A percentile compares a stretch with the other conserved stretches of the same genome.
These are phyloP conservation scores for Oreochromis tanganicae DNA, from an alignment of 2,113 vertebrate genomes.

Conservation along the genomic window DNA sequence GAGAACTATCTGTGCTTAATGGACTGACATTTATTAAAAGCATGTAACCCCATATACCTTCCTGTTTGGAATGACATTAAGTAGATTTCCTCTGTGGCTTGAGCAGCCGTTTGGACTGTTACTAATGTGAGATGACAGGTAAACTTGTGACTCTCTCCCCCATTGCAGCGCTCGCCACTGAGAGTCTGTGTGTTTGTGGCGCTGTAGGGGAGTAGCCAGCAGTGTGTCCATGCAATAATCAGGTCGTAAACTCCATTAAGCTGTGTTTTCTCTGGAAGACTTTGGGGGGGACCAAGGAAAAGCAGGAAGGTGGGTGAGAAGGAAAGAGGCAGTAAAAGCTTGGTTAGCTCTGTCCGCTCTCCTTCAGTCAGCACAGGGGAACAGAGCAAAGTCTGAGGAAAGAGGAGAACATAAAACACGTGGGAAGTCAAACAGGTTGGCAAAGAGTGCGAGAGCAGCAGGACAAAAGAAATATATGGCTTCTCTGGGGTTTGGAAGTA, in stretches of 20 bases:
- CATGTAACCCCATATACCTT: neutral
- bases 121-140: slow-evolving; percentile 47
- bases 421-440: slow-evolving; percentile 32
- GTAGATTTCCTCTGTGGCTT: neutral
- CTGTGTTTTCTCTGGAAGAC: slow-evolving; percentile 76
- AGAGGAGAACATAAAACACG: slow-evolving; percentile 2
- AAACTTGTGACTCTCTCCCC: slow-evolving; percentile 23
- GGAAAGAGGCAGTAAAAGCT: slow-evolving; percentile 64
- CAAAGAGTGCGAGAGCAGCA: slow-evolving; percentile 27
- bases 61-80: slow-evolving; percentile 1
- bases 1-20: slow-evolving; percentile 15
- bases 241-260: slow-evolving; percentile 66
- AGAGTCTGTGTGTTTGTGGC: neutral
- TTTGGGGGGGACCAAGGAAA: slow-evolving; percentile 24
- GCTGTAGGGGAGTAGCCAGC: slow-evolving; percentile 5
- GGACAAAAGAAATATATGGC: slow-evolving; percentile 16
- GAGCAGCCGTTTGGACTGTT: slow-evolving; percentile 13
- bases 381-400: neutral
- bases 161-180: slow-evolving; percentile 11
- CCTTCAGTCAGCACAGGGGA: slow-evolving; percentile 58
- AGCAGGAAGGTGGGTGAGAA: slow-evolving; percentile 23
- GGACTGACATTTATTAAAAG: slow-evolving; percentile 27
- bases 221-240: slow-evolving; percentile 63
- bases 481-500: slow-evolving; percentile 41
- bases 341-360: slow-evolving; percentile 72